Evolutionary conservation across 2,888 invertebrate species (phyloP), one percentile per base, ranked within the genome.

Genomic region (Macrophya annulata): DNA sequence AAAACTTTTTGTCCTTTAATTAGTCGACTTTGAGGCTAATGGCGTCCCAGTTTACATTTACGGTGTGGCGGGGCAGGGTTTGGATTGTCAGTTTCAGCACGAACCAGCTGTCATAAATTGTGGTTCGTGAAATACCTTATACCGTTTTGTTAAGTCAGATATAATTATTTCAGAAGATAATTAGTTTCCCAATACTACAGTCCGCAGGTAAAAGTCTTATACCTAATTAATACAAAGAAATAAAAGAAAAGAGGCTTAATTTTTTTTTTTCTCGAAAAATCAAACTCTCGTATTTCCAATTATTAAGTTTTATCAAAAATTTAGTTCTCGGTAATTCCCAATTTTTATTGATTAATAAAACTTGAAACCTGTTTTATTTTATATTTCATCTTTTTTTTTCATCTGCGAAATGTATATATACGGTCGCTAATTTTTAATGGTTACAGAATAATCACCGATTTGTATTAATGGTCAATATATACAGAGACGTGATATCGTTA

Each of bases 21-120:
- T 77, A 77, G 51, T 55, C 15, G 55, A 48, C 31, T 17, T 31
- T 31, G 51, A 55, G 55, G 55, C 77, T 55, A 51, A 55, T 48
- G 77, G 31, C 31, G 51, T 77, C 77, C 77, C 77, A 55, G 77
- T 55, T 51, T 37, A 51, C 51, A 31, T 37, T 68, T 17, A 68
- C 68, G 6, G 1, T 4, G 21, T 21, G 45, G 37, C 17, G 15
- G 77, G 76, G 76, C 51, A 51, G 15, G 76, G 31, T 10, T 55
- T 4, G 25, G 9, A 48, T 76, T 76, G 76, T 76, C 76, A 77
- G 77, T n/a, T 55, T 48, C 77, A 51, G 77, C 77, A 77, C 77
- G 77, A 74, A 77, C 55, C 77, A 55, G 77, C 55, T 37, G 77
- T 77, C 77, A 55, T 77, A 77, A 51, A 25, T 77, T 55, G 77